phyloP scores from a whole-genome alignment of 1,140 invertebrate genomes.

The Lepidurus arcticus region DNA sequence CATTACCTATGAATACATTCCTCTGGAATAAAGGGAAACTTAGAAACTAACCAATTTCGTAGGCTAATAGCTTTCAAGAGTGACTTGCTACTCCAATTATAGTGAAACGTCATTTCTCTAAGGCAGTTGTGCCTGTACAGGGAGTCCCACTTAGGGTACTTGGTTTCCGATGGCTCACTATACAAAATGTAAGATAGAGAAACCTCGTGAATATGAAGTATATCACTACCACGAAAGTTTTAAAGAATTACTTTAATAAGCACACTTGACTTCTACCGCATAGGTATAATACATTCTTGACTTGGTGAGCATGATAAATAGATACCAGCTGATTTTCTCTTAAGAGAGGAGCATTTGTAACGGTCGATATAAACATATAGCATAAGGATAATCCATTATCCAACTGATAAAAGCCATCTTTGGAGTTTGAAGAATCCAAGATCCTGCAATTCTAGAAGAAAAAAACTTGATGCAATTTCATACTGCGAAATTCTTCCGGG shows the following conservation, averaged over 20 bases:
- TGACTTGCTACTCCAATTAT: not conserved
- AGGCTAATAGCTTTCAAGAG: not conserved
- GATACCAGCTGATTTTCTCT: slow-evolving; percentile 23
- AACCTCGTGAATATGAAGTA: not conserved
- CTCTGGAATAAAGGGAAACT: slow-evolving; percentile 1
- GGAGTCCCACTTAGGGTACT: not conserved
- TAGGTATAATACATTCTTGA: not conserved
- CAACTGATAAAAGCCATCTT: slow-evolving; percentile 29
- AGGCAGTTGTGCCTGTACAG: not conserved
- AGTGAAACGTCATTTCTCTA: not conserved
- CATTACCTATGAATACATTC: not conserved
- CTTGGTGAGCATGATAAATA: slow-evolving; percentile 24
- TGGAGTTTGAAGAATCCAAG: slow-evolving; percentile 18
- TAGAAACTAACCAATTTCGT: not conserved
- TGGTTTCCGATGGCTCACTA: not conserved
- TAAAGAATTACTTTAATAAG: not conserved
- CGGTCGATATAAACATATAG: slow-evolving; percentile 22
- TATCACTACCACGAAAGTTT: not conserved
- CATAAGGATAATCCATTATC: slow-evolving; percentile 29
- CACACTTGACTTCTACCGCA: not conserved
- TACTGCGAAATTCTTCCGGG: not conserved
- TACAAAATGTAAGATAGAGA: not conserved
- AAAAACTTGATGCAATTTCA: not conserved
- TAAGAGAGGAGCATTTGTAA: slow-evolving; percentile 30
- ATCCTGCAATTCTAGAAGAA: slow-evolving; percentile 16